Conservation (phyloP, 2,888 invertebrate genomes). For the Junonia oenone region DNA sequence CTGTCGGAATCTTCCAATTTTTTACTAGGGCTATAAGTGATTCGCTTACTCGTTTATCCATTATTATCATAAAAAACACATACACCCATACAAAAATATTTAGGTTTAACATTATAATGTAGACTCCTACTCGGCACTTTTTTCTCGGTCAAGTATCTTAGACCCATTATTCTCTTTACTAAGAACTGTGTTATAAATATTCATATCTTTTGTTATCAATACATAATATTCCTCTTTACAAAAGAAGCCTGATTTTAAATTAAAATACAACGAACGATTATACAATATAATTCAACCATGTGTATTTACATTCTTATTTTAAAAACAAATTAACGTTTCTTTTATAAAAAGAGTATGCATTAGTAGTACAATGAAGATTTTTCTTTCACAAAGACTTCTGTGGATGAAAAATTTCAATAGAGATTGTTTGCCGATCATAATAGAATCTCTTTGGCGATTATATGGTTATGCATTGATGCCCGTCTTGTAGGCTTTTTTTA, state of each 20-base stretch:
- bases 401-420: constrained; percentile 27
- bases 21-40: no score
- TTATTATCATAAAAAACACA: no score
- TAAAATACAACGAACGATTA: not conserved
- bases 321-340: constrained; percentile 10
- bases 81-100: not conserved
- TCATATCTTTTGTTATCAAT: not conserved
- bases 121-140: no score
- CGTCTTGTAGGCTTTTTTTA: not conserved
- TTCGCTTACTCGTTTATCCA: no score
- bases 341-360: constrained; percentile 25
- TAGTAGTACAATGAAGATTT: constrained; percentile 19
- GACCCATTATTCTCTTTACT: not conserved
- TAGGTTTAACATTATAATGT: no score
- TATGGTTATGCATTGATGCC: constrained; percentile 19
- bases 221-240: not conserved
- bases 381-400: constrained; percentile 16
- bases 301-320: not conserved
- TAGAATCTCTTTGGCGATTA: constrained; percentile 25
- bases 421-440: constrained; percentile 30
- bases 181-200: not conserved
- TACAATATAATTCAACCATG: not conserved
- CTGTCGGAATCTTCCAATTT: no score
- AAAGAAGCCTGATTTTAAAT: not conserved
- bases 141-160: not conserved